Base-by-base conservation (phyloP, 2,888 invertebrate species). In the Microplitis deprimator region DNA sequence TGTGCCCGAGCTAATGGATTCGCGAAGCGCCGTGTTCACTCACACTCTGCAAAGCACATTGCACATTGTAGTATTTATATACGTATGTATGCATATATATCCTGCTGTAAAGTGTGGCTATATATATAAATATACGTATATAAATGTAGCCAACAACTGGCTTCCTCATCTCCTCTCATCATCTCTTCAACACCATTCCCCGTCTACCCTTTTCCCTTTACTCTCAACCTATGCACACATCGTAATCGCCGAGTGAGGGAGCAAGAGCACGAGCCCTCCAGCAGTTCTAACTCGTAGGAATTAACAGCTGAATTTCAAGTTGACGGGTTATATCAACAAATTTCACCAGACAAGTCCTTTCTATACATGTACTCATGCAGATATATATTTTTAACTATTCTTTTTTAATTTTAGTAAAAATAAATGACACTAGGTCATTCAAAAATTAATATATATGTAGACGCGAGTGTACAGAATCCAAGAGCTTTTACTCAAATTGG, bases 221-320 rank as follows among this genome's bases (percentile, higher is more conserved):
- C 60, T 73, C 39, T 74, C 60, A 38, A 20, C 62, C 59, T 29
- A 68, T 67, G 60, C 50, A 78, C 77, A 71, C 60, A 75, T 13
- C 40, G 69, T 78, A 70, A 78, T 78, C 78, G 69, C 64, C 62
- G 72, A 62, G 64, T 68, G 61, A 75, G 71, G 40, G 77, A 65
- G 70, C 68, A 16, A 68, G 41, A 69, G 65, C 39, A 59, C 17
- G 72, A 62, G 39, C 79, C 71, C 82, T 82, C 79, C 79, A 84
- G 82, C 82, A 79, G 81, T 39, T 39, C 16, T 81, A 84, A 82
- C 81, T 81, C 82, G 74, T 73, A 81, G 82, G 82, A 85, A 85
- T 85, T 84, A 85, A 82, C 84, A 82, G 82, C 82, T 81, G 81
- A 84, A 83, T 84, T 84, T 84, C 83, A 81, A 83, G 81, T 83